A percentile compares a stretch with the other conserved stretches of the same genome.
Conservation (phyloP, 2,113 vertebrate species). For the Mormyrus lacerda region DNA sequence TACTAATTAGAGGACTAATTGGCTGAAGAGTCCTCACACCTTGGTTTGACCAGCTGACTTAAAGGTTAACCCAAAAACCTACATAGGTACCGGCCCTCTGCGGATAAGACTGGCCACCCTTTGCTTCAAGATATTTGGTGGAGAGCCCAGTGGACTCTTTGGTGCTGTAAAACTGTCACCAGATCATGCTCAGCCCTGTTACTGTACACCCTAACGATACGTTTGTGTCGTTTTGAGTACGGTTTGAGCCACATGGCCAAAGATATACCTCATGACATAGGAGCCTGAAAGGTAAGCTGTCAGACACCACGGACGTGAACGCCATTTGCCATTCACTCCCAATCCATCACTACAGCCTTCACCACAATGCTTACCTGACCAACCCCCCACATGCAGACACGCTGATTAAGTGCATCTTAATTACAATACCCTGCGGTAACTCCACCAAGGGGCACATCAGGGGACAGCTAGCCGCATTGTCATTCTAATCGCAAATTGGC, state of each 20-base stretch:
- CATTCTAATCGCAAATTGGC: slow-evolving; percentile 11
- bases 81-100: neutral
- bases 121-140: neutral
- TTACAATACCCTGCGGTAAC: slow-evolving; percentile 2
- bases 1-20: neutral
- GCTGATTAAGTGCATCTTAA: slow-evolving; percentile 15
- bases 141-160: neutral
- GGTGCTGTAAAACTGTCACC: neutral
- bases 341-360: neutral
- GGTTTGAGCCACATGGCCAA: neutral
- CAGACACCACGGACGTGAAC: neutral
- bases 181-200: neutral
- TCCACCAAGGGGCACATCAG: neutral
- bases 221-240: neutral
- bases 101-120: neutral
- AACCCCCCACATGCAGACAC: neutral
- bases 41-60: neutral
- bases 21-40: neutral
- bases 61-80: neutral
- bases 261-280: neutral
- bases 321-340: too few species aligned
- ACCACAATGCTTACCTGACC: neutral
- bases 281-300: neutral
- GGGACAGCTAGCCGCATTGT: neutral
- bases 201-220: neutral